Evolutionary conservation across 2,113 vertebrate genomes (phyloP), one percentile per base, ranked within the genome.

Genomic region (Cavia aperea): DNA sequence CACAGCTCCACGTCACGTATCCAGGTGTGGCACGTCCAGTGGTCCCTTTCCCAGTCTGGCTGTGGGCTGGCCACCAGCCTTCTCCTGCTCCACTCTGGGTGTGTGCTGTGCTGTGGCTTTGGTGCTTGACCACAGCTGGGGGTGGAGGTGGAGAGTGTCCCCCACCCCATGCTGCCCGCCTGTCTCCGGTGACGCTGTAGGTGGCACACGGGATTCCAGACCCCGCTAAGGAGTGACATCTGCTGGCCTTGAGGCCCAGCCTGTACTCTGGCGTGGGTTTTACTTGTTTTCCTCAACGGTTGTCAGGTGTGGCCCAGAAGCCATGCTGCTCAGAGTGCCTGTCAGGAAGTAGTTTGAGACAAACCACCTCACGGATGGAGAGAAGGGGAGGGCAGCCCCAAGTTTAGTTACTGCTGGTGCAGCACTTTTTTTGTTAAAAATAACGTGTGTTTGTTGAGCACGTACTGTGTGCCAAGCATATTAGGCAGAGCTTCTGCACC

Each of bases 41-140:
- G 10, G 24, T 60, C 33, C 70, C 33, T 46, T 94, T 92, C 33
- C 29, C 39, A 2, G 1, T 78, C 58, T 60, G 39, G 43, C 7
- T 39, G 0, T 46, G 21, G 13, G 19, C 51, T 0, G 0, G 15
- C 9, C 10, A 7, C n/a, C 75, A 51, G 13, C 43, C 8, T 13
- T 18, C 9, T 36, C 31, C 21, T 19, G 14, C 68, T 36, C 86
- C 4, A 9, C 90, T 2, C 70, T 43, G 9, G 8, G n/a, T 26
- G 5, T 23, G 14, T 21, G 12, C 66, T 70, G 33, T 56, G 29
- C 66, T 70, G 43, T 56, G 29, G 43, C 75, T 31, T 26, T 33
- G 46, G 36, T 8, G 31, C 68, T 65, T 43, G 16, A 70, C 2
- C 60, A 36, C 73, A 29, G 58, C 11, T 19, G 19, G 29, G 39